phyloP scores from a whole-genome alignment of 2,888 invertebrate genomes.

The Yponomeuta sedellus region DNA sequence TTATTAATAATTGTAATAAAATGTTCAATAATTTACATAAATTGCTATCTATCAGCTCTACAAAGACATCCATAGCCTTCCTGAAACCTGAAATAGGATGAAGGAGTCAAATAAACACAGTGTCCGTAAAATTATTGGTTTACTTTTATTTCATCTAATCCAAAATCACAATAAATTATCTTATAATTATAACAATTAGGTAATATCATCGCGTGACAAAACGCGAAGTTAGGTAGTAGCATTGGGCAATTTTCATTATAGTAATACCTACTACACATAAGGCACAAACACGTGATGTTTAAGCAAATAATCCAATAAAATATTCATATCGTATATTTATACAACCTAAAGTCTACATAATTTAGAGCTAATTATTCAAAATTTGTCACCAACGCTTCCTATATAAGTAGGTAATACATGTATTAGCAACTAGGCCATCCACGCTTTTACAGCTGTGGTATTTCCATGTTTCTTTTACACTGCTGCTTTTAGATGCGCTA shows the following conservation, averaged over 20 bases:
- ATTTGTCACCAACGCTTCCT: background rate
- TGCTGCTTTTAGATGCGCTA: too few species aligned
- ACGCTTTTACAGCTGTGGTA: too few species aligned
- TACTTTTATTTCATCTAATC: background rate
- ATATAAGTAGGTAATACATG: background rate
- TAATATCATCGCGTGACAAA: background rate
- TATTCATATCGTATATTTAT: background rate
- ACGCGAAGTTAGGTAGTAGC: background rate
- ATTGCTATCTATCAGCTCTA: background rate
- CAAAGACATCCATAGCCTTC: background rate
- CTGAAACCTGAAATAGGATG: background rate
- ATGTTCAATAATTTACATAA: background rate
- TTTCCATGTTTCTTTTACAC: too few species aligned
- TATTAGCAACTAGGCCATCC: too few species aligned
- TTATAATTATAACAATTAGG: background rate
- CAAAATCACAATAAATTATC: conserved; percentile 1
- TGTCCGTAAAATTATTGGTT: background rate
- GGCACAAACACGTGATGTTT: background rate
- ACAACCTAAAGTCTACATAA: background rate
- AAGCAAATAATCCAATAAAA: background rate
- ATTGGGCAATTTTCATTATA: background rate
- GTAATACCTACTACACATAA: background rate
- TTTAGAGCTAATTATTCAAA: background rate
- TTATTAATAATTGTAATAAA: too few species aligned
- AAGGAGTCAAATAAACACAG: background rate